phyloP scores from a whole-genome alignment of 2,888 invertebrate species.

The Beris chalybata region DNA sequence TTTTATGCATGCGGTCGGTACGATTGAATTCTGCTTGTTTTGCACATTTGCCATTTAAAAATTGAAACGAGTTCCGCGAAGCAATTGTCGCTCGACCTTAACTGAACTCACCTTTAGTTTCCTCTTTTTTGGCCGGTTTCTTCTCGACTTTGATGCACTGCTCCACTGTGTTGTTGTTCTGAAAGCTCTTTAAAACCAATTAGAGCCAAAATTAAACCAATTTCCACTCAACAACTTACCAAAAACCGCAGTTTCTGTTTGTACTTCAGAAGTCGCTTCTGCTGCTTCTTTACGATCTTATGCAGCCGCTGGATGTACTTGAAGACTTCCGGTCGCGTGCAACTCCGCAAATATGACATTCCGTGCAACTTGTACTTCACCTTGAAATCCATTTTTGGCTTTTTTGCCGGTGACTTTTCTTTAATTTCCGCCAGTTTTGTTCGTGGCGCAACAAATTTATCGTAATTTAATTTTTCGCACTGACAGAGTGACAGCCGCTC shows the following conservation, averaged over 20 bases:
- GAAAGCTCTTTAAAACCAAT: neutral
- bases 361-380: neutral
- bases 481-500: too few species aligned
- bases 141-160: neutral
- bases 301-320: constrained; percentile 50
- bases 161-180: neutral
- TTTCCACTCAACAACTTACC: constrained; percentile 52
- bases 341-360: constrained; percentile 27
- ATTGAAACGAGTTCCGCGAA: too few species aligned
- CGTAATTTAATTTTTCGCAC: too few species aligned
- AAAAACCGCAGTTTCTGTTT: constrained; percentile 60
- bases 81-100: too few species aligned
- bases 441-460: too few species aligned
- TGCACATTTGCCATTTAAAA: too few species aligned
- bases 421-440: too few species aligned
- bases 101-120: constrained; percentile 7
- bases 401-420: too few species aligned
- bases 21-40: too few species aligned
- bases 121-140: constrained; percentile 4
- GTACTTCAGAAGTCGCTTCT: constrained; percentile 62
- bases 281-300: constrained; percentile 55
- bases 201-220: neutral
- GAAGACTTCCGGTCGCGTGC: constrained; percentile 43
- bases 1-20: too few species aligned
- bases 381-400: constrained; percentile 9